These are phyloP conservation scores for Phytoseiulus persimilis DNA, from an alignment of 2,888 invertebrate genomes.

Conservation along the genomic window DNA sequence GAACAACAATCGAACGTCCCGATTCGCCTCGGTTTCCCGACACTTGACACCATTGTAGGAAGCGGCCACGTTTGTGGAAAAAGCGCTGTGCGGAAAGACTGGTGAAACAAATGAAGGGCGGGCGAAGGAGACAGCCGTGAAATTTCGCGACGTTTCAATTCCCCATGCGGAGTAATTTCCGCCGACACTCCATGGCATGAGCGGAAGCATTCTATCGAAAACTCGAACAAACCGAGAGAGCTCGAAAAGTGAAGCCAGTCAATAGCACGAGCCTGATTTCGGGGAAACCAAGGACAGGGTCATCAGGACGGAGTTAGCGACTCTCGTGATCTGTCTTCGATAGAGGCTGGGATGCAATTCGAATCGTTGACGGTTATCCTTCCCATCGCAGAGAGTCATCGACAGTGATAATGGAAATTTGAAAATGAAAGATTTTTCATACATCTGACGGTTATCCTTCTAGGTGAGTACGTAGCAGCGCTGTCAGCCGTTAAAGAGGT, in stretches of 20 bases:
- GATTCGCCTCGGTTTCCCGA: background rate
- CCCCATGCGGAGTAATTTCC: background rate
- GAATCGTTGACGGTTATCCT: background rate
- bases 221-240: background rate
- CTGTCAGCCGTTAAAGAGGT: background rate
- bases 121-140: background rate
- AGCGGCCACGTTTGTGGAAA: background rate
- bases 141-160: background rate
- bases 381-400: background rate
- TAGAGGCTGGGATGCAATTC: background rate
- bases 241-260: too few relatives aligned
- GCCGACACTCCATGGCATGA: background rate
- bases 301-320: background rate
- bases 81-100: background rate
- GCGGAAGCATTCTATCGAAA: background rate
- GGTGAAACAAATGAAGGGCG: background rate
- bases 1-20: background rate
- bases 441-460: background rate
- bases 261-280: too few relatives aligned
- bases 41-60: background rate
- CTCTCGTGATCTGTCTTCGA: background rate
- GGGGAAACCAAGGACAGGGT: background rate
- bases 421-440: background rate
- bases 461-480: background rate
- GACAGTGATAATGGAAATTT: background rate